These are phyloP conservation scores for Odocoileus virginianus DNA, from an alignment of 2,113 vertebrate genomes.

Conservation along the genomic window DNA sequence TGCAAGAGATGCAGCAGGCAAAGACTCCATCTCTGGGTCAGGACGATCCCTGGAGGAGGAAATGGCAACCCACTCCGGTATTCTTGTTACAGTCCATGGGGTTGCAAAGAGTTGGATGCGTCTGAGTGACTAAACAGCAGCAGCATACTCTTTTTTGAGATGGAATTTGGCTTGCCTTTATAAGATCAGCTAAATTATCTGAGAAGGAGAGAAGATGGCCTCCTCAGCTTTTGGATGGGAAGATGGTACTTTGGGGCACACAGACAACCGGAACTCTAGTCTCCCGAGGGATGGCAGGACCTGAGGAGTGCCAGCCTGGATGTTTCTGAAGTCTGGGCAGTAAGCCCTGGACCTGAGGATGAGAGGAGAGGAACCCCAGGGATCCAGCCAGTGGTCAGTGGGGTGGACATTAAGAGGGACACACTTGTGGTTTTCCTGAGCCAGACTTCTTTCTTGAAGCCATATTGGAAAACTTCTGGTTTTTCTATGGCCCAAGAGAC, in stretches of 20 bases:
- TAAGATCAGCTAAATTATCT: background rate
- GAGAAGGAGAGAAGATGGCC: background rate
- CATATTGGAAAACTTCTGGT: background rate
- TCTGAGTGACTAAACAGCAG: background rate
- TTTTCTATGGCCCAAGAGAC: background rate
- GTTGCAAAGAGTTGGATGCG: background rate
- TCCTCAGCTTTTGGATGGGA: background rate
- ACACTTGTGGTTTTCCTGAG: background rate
- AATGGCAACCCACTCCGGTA: background rate
- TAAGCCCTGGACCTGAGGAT: background rate
- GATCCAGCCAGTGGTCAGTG: background rate
- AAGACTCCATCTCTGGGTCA: background rate
- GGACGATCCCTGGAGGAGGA: background rate
- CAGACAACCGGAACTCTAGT: background rate
- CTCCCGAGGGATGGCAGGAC: background rate
- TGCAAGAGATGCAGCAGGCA: background rate
- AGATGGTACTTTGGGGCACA: background rate
- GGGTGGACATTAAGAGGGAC: background rate
- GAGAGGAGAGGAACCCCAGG: background rate
- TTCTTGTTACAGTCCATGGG: background rate
- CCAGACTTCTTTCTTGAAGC: background rate
- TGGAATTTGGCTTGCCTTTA: background rate
- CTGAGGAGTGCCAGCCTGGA: background rate
- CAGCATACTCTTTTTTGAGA: background rate
- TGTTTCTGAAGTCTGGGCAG: background rate